These are phyloP conservation scores for Neria commutata DNA, from an alignment of 2,888 invertebrate genomes.

Conservation along the genomic window DNA sequence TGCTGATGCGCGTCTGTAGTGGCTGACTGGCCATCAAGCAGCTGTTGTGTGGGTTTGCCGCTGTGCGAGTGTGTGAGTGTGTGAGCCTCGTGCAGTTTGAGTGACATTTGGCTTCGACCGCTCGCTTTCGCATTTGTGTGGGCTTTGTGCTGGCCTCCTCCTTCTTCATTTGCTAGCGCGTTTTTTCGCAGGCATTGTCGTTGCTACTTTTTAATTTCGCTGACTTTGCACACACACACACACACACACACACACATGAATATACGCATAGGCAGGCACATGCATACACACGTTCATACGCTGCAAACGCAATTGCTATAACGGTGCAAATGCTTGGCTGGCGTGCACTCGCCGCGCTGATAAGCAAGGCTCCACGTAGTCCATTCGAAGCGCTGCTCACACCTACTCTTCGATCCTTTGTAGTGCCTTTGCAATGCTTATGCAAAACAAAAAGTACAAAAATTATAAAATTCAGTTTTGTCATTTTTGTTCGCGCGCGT, in stretches of 20 bases:
- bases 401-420: too few relatives aligned
- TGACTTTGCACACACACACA: constrained; percentile 39
- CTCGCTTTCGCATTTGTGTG: constrained; percentile 10
- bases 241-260: background rate
- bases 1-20: background rate
- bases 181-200: constrained; percentile 1
- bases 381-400: background rate
- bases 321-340: background rate
- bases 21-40: constrained; percentile 33
- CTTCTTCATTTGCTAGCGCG: constrained; percentile 11
- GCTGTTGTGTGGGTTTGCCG: constrained; percentile 39
- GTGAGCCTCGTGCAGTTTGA: constrained; percentile 18
- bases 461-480: too few relatives aligned
- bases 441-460: too few relatives aligned
- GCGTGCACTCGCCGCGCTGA: background rate
- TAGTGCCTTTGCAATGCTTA: too few relatives aligned
- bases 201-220: constrained; percentile 52
- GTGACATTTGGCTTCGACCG: constrained; percentile 50
- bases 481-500: constrained; percentile 21
- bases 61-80: constrained; percentile 23
- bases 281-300: too few relatives aligned
- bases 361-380: background rate
- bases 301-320: constrained; percentile 3
- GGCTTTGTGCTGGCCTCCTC: constrained; percentile 29
- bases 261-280: constrained; percentile 44